Conservation (phyloP, 2,888 invertebrate species). For the Plutella xylostella region DNA sequence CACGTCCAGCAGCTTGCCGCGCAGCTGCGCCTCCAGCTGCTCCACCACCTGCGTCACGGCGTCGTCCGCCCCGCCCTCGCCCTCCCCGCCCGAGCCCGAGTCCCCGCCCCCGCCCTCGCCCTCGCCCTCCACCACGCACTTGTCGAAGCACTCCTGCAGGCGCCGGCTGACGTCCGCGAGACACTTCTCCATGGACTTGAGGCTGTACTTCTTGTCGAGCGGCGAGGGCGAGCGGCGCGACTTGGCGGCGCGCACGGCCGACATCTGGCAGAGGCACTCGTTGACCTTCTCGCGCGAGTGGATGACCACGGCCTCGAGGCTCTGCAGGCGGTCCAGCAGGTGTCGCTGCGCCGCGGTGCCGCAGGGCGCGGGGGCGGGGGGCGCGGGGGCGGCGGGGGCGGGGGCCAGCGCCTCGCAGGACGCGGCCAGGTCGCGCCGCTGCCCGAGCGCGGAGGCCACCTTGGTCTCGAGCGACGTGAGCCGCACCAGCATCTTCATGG, state of each 20-base stretch:
- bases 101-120: conserved; percentile 57
- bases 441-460: conserved; percentile 72
- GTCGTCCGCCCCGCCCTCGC: conserved; percentile 43
- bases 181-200: conserved; percentile 73
- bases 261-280: conserved; percentile 75
- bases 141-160: conserved; percentile 70
- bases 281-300: conserved; percentile 76
- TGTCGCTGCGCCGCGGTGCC: conserved; percentile 65
- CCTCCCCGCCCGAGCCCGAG: conserved; percentile 45
- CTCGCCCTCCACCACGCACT: conserved; percentile 68
- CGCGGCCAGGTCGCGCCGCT: conserved; percentile 54
- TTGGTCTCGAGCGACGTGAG: conserved; percentile 83
- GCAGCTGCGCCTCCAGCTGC: conserved; percentile 75
- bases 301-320: conserved; percentile 72
- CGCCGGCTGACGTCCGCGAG: conserved; percentile 73
- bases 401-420: conserved; percentile 70
- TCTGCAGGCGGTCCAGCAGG: conserved; percentile 69
- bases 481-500: conserved; percentile 83
- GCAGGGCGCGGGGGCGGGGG: conserved; percentile 39
- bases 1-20: conserved; percentile 76
- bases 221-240: conserved; percentile 75
- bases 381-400: conserved; percentile 36
- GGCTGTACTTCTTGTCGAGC: conserved; percentile 73
- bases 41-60: conserved; percentile 71
- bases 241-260: conserved; percentile 71